phyloP scores from a whole-genome alignment of 1,140 invertebrate species.

The Amphibalanus amphitrite region DNA sequence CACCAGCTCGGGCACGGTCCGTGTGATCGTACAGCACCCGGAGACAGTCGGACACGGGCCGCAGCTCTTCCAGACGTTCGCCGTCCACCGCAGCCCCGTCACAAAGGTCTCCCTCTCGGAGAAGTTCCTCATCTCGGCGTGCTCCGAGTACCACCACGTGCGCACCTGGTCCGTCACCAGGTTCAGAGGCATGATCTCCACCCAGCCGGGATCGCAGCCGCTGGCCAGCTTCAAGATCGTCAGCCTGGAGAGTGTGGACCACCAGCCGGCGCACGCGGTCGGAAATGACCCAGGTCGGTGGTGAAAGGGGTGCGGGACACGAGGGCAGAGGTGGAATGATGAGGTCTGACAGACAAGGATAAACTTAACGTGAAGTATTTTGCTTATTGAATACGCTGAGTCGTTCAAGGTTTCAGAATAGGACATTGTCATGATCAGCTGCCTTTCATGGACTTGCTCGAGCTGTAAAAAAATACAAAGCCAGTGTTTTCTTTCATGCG shows the following conservation, averaged over 20 bases:
- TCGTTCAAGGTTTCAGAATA: too few species aligned
- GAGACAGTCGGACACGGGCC: slow-evolving; percentile 95
- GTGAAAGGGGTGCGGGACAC: too few species aligned
- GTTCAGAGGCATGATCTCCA: slow-evolving; percentile 87
- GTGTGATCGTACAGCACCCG: slow-evolving; percentile 95
- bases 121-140: slow-evolving; percentile 91
- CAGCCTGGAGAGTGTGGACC: slow-evolving; percentile 67
- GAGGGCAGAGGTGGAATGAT: slow-evolving; percentile 48
- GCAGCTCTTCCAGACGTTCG: slow-evolving; percentile 94
- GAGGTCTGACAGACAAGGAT: slow-evolving; percentile 27
- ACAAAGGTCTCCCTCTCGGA: slow-evolving; percentile 89
- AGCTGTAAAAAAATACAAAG: too few species aligned
- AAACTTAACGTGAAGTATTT: too few species aligned
- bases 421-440: too few species aligned
- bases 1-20: slow-evolving; percentile 80
- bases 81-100: slow-evolving; percentile 88
- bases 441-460: too few species aligned
- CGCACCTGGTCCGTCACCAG: slow-evolving; percentile 89
- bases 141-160: slow-evolving; percentile 95
- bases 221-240: slow-evolving; percentile 92
- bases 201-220: slow-evolving; percentile 89
- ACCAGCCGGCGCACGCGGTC: slow-evolving; percentile 24
- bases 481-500: too few species aligned
- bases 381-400: too few species aligned
- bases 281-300: slow-evolving; percentile 13